Conservation (phyloP, 1,140 invertebrate genomes). For the Saccostrea cuccullata region DNA sequence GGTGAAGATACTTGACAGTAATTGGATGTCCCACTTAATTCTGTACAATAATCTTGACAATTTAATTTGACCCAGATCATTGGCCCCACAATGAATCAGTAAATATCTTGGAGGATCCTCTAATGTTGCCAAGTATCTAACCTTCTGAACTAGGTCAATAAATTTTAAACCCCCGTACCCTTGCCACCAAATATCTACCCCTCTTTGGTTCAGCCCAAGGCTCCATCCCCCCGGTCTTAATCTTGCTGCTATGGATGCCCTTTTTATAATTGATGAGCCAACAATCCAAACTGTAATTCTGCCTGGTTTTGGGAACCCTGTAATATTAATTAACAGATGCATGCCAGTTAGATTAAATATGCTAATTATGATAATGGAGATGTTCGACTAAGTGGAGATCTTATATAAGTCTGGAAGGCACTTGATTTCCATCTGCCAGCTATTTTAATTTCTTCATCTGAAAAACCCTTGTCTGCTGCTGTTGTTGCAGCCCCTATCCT, state of each 20-base stretch:
- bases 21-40: too few relatives aligned
- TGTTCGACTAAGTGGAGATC: neutral
- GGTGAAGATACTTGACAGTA: neutral
- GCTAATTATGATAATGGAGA: neutral
- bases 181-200: constrained; percentile 28
- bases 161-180: constrained; percentile 23
- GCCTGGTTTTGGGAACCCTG: neutral
- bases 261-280: too few relatives aligned
- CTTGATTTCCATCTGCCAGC: constrained; percentile 39
- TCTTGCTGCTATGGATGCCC: too few relatives aligned
- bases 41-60: neutral
- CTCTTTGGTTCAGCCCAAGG: too few relatives aligned
- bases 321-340: neutral
- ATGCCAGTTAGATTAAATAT: neutral
- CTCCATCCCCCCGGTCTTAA: neutral
- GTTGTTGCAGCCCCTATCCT: constrained; percentile 42
- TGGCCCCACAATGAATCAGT: neutral
- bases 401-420: constrained; percentile 42
- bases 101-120: neutral
- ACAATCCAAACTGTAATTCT: too few relatives aligned
- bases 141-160: neutral
- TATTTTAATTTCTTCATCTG: neutral
- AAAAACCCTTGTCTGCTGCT: neutral
- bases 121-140: neutral
- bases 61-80: constrained; percentile 32